Base-by-base conservation (phyloP, 1,140 invertebrate genomes). In the Vanessa atalanta region DNA sequence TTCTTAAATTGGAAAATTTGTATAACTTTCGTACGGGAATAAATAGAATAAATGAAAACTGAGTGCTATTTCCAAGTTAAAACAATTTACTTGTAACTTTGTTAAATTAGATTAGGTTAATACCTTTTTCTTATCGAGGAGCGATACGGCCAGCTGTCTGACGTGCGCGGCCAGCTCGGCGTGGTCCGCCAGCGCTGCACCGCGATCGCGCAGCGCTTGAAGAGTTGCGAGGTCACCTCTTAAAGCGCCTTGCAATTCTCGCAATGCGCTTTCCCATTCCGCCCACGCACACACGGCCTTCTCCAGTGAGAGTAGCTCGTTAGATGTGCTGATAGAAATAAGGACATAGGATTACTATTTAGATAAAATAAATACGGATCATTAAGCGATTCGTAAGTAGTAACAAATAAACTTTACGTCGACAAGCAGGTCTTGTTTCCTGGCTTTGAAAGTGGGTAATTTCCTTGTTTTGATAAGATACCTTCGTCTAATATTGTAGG, bases 241-340 rank as follows among this genome's bases (percentile, higher is more conserved):
- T 7, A 94, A 75, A 0, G 93, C 93, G 0, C 89, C 90, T 73
- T 93, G 89, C 37, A 95, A 84, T 68, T 94, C 94, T 0, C 91
- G 85, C 26, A 94, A 83, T 6, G 94, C 93, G 12, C 86, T 84
- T 71, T 95, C 94, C 90, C 94, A 94, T 67, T 94, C 92, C 5
- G 90, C 88, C 94, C 94, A 94, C 12, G 93, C 90, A 53, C 85
- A 87, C 2, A 93, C 82, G 12, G 90, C 91, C 69, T 92, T 91
- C 76, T 93, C 93, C 63, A 93, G 70, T 5, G 90, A 91, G 8
- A 92, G 81, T 16, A 93, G 84, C 77, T 93, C 93, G 67, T 87
- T 88, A 70, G 88, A 91, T 51, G 93, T 93, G 65, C 93, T 93
- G 81, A 43, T 43, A 43, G 16, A 12, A 0, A 26, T 26, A 60